Percentiles rank a stretch among this genome's conserved stretches.
These are phyloP conservation scores for Hydrozoanthus gracilis DNA, from an alignment of 92 coral and sea anemone species.

Conservation along the genomic window DNA sequence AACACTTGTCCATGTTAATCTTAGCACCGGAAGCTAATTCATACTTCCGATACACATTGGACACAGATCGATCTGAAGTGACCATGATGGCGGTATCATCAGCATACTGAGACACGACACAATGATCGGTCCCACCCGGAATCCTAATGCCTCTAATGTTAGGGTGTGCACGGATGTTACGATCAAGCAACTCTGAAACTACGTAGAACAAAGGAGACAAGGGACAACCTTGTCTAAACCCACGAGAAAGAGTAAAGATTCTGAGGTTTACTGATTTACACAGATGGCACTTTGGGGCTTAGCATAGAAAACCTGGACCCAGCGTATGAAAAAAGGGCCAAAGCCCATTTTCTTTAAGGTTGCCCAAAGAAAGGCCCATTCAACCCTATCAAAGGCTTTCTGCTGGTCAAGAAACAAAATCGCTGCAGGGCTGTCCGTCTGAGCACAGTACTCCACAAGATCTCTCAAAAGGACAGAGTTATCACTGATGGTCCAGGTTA, in stretches of 20 bases:
- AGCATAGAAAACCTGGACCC: no score
- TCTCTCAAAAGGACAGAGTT: no score
- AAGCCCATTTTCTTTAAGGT: no score
- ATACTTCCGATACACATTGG: not conserved
- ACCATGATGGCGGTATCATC: not conserved
- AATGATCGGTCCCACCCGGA: not conserved
- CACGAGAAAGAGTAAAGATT: slow-evolving; percentile 15
- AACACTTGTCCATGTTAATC: not conserved
- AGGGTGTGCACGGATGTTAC: not conserved
- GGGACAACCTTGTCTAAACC: slow-evolving; percentile 36
- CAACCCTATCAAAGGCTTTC: no score
- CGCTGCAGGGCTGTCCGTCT: no score
- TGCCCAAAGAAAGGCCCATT: no score
- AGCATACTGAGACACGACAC: not conserved
- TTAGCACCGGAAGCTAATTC: slow-evolving; percentile 13
- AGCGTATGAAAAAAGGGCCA: slow-evolving; percentile 1
- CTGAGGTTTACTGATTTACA: no score
- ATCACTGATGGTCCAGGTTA: not conserved
- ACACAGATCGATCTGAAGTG: not conserved
- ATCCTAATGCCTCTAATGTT: not conserved
- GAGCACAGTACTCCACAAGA: no score
- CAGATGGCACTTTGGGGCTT: no score
- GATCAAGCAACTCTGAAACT: not conserved
- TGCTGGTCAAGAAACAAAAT: no score
- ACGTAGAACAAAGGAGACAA: slow-evolving; percentile 18